Evolutionary conservation across 1,140 invertebrate genomes (phyloP).

Genomic region (Saccostrea echinata): DNA sequence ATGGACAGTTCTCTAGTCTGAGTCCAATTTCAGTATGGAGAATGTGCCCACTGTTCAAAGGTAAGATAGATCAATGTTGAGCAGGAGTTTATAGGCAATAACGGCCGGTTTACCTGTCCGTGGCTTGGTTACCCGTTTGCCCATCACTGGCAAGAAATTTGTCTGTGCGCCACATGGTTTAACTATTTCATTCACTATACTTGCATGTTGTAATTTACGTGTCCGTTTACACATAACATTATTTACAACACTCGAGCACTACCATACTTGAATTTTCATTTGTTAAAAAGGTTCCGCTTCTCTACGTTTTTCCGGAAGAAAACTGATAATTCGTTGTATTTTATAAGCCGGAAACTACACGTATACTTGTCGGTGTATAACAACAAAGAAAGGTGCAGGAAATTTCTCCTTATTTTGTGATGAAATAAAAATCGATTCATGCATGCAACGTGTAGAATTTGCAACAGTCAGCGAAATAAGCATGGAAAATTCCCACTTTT

Average conservation of each 20-base stretch:
- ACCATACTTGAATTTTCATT: background rate
- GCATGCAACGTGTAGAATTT: background rate
- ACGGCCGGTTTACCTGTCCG: too few species aligned
- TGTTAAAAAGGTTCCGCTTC: conserved; percentile 11
- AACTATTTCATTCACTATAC: too few species aligned
- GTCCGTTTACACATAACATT: too few species aligned
- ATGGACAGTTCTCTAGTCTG: conserved; percentile 85
- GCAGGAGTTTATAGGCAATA: too few species aligned
- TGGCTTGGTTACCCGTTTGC: too few species aligned
- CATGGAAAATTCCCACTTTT: background rate
- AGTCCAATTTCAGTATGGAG: conserved; percentile 74
- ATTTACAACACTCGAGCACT: too few species aligned
- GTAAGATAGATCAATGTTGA: conserved; percentile 53
- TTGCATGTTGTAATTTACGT: too few species aligned
- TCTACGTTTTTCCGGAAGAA: background rate
- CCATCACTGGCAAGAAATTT: too few species aligned
- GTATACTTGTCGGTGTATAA: background rate
- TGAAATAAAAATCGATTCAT: background rate
- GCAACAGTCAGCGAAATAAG: background rate
- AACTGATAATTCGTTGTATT: background rate
- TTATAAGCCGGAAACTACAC: background rate
- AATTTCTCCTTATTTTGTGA: background rate
- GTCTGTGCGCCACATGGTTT: too few species aligned
- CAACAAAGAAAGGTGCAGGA: too few species aligned
- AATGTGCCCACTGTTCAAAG: conserved; percentile 76